These are phyloP conservation scores for Atta texana DNA, from an alignment of 1,140 invertebrate genomes.

Conservation along the genomic window DNA sequence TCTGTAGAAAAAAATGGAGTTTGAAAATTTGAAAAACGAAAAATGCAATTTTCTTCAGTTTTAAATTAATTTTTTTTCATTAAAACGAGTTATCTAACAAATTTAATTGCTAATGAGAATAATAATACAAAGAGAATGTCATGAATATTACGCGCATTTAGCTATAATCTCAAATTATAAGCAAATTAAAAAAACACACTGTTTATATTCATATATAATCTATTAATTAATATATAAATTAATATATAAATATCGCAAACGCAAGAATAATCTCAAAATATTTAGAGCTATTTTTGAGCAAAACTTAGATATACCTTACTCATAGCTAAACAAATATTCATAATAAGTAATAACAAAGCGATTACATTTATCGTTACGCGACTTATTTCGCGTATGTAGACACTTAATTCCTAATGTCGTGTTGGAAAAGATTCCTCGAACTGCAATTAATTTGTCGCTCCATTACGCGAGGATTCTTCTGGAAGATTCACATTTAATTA, in stretches of 20 bases:
- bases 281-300: not conserved
- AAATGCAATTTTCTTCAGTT: not conserved
- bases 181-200: not conserved
- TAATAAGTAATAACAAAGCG: not conserved
- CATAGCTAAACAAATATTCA: not conserved
- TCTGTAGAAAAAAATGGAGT: not conserved
- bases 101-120: not conserved
- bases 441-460: constrained; percentile 68
- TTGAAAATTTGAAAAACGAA: not conserved
- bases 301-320: not conserved
- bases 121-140: not conserved
- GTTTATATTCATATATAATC: not conserved
- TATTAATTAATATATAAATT: no score
- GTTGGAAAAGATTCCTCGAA: constrained; percentile 57
- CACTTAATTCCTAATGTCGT: not conserved
- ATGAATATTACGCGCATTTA: not conserved
- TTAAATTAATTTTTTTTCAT: not conserved
- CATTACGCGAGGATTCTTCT: constrained; percentile 40
- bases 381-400: constrained; percentile 29
- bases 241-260: no score
- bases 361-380: not conserved
- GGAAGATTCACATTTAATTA: constrained; percentile 64
- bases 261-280: constrained; percentile 2
- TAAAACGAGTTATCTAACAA: not conserved
- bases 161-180: not conserved